Evolutionary conservation across 1,140 invertebrate genomes (phyloP), one percentile per base, ranked within the genome.

Genomic region (Tetramorium alpestre): DNA sequence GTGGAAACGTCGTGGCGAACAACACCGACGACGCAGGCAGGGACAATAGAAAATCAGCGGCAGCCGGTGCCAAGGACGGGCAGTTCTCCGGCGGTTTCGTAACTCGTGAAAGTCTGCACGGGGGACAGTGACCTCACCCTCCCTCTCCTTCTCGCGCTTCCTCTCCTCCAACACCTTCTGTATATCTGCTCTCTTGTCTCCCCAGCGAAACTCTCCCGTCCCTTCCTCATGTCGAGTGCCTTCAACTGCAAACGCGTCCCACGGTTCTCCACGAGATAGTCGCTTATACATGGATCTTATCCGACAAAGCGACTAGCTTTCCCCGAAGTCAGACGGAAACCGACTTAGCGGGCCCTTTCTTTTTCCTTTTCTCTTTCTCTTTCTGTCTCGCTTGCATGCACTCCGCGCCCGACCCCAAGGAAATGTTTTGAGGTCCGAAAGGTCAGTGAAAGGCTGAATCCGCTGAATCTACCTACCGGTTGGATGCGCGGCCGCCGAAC

Each of bases 91-190:
- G n/a, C 67, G 88, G 93, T 95, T 95, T 95, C 94, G 94, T 95
- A 95, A 95, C 94, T 95, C 93, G 95, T 95, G 95, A 95, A 95
- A 95, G 95, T 95, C 94, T 94, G 92, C 93, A 93, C 91, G 92
- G 91, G 90, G 94, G 94, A 95, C 95, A 95, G 93, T 95, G 94
- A 95, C 94, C 95, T 94, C 94, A 93, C 92, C 92, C 92, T 92
- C 91, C 92, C 81, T 75, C 87, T 85, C 87, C 70, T 85, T 88
- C 86, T 87, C 82, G 87, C 92, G 89, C 89, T 89, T 86, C 82
- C 76, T 58, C 73, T 87, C 58, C 86, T 67, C 38, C 62, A 18
- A 56, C 78, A 60, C 49, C 60, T 84, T 56, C 70, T 82, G 11
- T 75, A 10, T 72, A 69, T 88, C 78, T 64, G 25, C 60, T 76